These are phyloP conservation scores for Drosophila gaucha DNA, from an alignment of 2,888 invertebrate species.

Conservation along the genomic window DNA sequence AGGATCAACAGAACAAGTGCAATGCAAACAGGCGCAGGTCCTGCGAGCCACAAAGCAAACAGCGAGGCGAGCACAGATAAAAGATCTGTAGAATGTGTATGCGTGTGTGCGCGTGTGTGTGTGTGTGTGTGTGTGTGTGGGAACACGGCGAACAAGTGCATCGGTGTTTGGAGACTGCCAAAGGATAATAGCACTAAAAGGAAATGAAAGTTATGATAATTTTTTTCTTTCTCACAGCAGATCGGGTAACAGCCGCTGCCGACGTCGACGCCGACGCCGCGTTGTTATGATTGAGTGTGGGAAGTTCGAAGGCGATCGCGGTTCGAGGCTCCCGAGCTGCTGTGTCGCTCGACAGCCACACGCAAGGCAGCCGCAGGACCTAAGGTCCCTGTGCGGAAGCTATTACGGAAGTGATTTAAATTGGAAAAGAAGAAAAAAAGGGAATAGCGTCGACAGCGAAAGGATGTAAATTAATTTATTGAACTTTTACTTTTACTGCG, in stretches of 20 bases:
- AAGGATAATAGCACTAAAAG: constrained; percentile 77
- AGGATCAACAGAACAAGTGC: constrained; percentile 71
- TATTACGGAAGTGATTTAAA: constrained; percentile 69
- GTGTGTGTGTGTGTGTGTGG: constrained; percentile 55
- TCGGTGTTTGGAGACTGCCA: constrained; percentile 71
- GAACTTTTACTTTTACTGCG: constrained; percentile 15
- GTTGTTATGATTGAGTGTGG: constrained; percentile 71
- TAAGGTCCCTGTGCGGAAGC: constrained; percentile 58
- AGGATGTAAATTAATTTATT: constrained; percentile 62
- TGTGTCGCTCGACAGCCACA: constrained; percentile 74
- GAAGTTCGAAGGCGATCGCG: constrained; percentile 46
- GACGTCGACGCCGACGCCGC: constrained; percentile 8
- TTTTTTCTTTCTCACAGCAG: constrained; percentile 71
- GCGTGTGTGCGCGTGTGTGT: constrained; percentile 8
- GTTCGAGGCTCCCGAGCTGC: constrained; percentile 24
- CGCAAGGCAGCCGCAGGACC: constrained; percentile 64
- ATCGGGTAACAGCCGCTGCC: constrained; percentile 69
- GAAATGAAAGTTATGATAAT: constrained; percentile 81
- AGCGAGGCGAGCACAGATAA: constrained; percentile 59
- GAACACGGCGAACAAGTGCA: constrained; percentile 75
- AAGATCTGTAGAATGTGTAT: constrained; percentile 66
- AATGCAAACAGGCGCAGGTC: constrained; percentile 68
- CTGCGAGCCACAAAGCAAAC: constrained; percentile 57
- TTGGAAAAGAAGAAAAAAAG: constrained; percentile 1
- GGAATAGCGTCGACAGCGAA: constrained; percentile 6